These are phyloP conservation scores for Diadema setosum DNA, from an alignment of 35 echinoderm and acorn worm genomes.

Conservation along the genomic window DNA sequence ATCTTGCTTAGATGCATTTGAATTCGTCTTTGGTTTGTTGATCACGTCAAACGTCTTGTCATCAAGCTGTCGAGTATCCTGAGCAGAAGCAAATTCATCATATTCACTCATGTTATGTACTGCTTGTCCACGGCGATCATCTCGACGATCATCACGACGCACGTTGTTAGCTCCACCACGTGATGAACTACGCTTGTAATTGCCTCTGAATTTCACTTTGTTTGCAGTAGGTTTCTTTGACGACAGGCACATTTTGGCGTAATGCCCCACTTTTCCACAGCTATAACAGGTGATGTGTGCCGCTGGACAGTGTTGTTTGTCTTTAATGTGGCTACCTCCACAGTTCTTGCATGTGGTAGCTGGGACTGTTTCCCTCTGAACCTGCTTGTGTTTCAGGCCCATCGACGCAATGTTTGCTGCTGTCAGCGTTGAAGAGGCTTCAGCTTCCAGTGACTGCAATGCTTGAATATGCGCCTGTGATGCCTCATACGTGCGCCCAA, in stretches of 20 bases:
- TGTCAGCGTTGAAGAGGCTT: not conserved
- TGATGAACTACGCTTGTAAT: not conserved
- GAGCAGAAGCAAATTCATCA: not conserved
- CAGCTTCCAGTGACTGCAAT: not conserved
- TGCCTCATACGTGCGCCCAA: not conserved
- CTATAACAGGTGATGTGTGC: no score
- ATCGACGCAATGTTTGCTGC: no score
- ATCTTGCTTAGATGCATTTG: not conserved
- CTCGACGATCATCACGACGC: no score
- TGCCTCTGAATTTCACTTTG: not conserved
- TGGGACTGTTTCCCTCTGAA: no score
- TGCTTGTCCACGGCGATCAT: not conserved
- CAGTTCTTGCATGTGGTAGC: not conserved
- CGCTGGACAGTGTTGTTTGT: no score
- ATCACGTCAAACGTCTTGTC: no score
- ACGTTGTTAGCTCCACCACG: no score
- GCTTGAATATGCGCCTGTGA: not conserved
- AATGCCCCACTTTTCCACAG: no score
- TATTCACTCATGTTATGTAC: not conserved
- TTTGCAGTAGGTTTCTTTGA: not conserved
- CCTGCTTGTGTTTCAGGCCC: no score
- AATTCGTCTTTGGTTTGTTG: not conserved
- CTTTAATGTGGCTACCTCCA: constrained; percentile 7
- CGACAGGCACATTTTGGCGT: no score
- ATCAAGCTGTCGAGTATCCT: not conserved